Evolutionary conservation across 2,888 invertebrate species (phyloP).

Genomic region (Ophion ellenae): DNA sequence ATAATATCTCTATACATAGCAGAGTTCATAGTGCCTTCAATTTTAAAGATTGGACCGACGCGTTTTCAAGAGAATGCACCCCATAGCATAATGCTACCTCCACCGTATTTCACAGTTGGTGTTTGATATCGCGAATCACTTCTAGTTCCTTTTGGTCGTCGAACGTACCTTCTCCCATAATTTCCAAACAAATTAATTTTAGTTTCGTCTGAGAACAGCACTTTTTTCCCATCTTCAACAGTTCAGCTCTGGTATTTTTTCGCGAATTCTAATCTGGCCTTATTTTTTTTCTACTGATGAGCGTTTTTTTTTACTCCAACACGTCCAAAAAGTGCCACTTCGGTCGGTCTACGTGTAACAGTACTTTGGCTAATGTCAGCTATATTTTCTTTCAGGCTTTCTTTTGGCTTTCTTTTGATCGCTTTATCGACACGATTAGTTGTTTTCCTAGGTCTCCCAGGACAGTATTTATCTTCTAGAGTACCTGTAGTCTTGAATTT

Average conservation of each 20-base stretch:
- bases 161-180: too few relatives aligned
- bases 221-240: constrained; percentile 39
- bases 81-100: too few relatives aligned
- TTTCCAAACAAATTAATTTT: too few relatives aligned
- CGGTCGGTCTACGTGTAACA: constrained; percentile 40
- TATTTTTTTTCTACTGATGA: not conserved
- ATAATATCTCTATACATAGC: too few relatives aligned
- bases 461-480: not conserved
- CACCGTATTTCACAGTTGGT: too few relatives aligned
- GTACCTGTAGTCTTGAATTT: constrained; percentile 16
- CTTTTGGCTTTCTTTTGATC: not conserved
- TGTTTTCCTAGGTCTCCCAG: constrained; percentile 12
- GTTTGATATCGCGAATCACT: too few relatives aligned
- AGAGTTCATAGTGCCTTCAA: too few relatives aligned
- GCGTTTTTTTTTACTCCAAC: constrained; percentile 12
- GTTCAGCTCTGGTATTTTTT: constrained; percentile 1
- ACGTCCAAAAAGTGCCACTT: constrained; percentile 48
- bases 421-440: not conserved
- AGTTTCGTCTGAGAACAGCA: too few relatives aligned
- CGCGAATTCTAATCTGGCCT: not conserved
- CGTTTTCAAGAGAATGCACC: too few relatives aligned
- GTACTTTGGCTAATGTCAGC: constrained; percentile 50
- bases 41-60: too few relatives aligned
- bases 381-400: too few relatives aligned
- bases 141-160: too few relatives aligned